Evolutionary conservation across 2,888 invertebrate genomes (phyloP).

Genomic region (Vanessa cardui): DNA sequence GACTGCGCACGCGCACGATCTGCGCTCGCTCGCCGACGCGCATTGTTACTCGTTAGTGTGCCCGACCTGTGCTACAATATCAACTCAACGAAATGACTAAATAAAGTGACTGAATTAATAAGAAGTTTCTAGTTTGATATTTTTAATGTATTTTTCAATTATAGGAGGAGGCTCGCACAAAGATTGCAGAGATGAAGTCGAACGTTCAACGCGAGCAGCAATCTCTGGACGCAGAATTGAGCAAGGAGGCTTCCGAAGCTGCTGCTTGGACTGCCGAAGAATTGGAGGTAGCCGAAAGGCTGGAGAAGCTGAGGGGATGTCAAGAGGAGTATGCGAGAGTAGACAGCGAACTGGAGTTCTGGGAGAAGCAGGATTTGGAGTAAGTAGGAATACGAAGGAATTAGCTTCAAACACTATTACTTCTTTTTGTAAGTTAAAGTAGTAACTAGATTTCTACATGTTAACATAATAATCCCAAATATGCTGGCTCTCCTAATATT

Average conservation of each 20-base stretch:
- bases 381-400: constrained; percentile 43
- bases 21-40: constrained; percentile 19
- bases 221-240: constrained; percentile 47
- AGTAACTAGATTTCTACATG: no score
- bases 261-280: constrained; percentile 42
- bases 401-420: no score
- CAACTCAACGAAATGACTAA: no score
- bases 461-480: no score
- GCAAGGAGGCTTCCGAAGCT: constrained; percentile 48
- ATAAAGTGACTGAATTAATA: no score
- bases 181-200: constrained; percentile 53
- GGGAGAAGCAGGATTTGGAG: constrained; percentile 58
- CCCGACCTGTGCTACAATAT: no score
- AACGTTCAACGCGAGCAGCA: constrained; percentile 51
- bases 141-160: neutral
- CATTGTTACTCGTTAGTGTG: neutral
- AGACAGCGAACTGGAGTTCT: constrained; percentile 52
- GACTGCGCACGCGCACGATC: constrained; percentile 37
- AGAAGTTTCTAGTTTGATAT: no score
- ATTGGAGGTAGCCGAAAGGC: constrained; percentile 29
- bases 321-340: constrained; percentile 46
- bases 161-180: constrained; percentile 60
- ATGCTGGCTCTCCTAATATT: neutral
- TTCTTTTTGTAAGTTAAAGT: no score
- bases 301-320: constrained; percentile 36